Base-by-base conservation (phyloP, 2,888 invertebrate genomes). In the Leucophora obtusa region DNA sequence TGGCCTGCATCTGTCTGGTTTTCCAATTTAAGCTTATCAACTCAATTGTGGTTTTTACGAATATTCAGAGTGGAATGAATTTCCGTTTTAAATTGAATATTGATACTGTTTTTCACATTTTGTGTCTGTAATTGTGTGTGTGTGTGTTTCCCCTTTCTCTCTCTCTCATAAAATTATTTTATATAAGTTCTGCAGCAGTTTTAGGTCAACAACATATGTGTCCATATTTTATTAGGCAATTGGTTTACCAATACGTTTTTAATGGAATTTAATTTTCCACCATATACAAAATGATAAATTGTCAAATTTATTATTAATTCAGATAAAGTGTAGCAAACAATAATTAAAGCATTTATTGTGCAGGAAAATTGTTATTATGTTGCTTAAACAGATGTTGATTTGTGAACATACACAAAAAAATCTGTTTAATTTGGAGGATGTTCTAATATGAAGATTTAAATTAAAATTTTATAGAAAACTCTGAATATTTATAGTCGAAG, bases 41-140 rank as follows among this genome's bases (percentile, higher is more conserved):
- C 76, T 81, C 76, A 81, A 77, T 81, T 81, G 80, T 73, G 80
- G 80, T 73, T 70, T 43, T 33, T 24, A 60, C 28, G 65, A 56
- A 59, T 58, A 70, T 7, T 28, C n/a, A 38, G 38, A 4, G 43
- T 47, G n/a, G n/a, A 47, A 54, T 63, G 18, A 18, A 75, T 69
- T 81, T 81, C 76, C 76, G 63, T 65, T 81, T 76, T 60, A 53
- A 73, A 81, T 81, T 73, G 76, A 81, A 76, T 81, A 73, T 58
- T 75, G 71, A 80, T 75, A 72, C 68, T 38, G 51, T 62, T 66
- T 75, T 78, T 73, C 33, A 51, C 21, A 65, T 51, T 35, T 60
- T 60, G 50, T 66, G 69, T 63, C 59, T 53, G 28, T 28, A 28
- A 28, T 28, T 35, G 6, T 35, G 50, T 24, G 9, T 24, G 28